These are phyloP conservation scores for Prionace glauca DNA, from an alignment of 2,797 vertebrate species.

Conservation along the genomic window DNA sequence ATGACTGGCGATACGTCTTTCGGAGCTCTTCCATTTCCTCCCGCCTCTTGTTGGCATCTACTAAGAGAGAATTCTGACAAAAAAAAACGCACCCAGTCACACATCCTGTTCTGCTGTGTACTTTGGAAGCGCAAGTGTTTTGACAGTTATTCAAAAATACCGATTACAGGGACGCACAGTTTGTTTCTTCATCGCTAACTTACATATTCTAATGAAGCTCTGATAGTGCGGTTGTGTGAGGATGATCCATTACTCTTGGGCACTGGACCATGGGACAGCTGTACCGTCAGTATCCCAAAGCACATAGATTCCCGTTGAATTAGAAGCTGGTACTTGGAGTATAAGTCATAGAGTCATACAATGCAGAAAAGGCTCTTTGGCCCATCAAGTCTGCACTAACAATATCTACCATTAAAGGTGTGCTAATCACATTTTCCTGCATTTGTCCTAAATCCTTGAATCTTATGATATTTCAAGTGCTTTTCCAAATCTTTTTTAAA, in stretches of 20 bases:
- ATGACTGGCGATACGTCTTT: conserved; percentile 65
- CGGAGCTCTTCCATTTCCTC: conserved; percentile 71
- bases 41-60: conserved; percentile 66
- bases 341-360: too few relatives aligned
- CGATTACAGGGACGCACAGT: neutral
- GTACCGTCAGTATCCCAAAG: neutral
- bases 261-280: neutral
- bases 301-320: neutral
- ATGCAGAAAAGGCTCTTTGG: too few relatives aligned
- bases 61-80: conserved; percentile 79
- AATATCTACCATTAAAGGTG: too few relatives aligned
- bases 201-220: neutral
- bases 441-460: too few relatives aligned
- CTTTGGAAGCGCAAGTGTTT: neutral
- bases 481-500: too few relatives aligned
- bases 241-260: neutral
- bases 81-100: conserved; percentile 36
- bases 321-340: neutral
- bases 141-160: neutral
- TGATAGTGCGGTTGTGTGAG: neutral
- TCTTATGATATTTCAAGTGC: too few relatives aligned
- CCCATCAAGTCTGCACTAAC: too few relatives aligned
- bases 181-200: neutral
- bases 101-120: neutral
- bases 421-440: too few relatives aligned